Percentiles rank a stretch among this genome's conserved stretches.
phyloP scores from a whole-genome alignment of 2,113 vertebrate genomes.

The Camelus dromedarius region DNA sequence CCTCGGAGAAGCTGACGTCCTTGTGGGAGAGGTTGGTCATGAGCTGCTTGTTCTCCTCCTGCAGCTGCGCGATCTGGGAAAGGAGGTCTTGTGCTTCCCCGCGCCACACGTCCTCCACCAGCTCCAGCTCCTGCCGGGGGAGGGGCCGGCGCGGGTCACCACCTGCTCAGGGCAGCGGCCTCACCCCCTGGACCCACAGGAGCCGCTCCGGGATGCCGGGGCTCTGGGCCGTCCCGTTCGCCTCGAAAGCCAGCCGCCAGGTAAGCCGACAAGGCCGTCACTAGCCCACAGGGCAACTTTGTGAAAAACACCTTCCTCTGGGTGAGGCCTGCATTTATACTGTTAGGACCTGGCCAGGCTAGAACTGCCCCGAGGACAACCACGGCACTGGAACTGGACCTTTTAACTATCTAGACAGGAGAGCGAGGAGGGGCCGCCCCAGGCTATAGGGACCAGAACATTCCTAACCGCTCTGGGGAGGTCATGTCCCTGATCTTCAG shows the following conservation, averaged over 20 bases:
- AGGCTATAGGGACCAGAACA: fast-evolving
- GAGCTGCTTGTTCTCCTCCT: constrained; percentile 94
- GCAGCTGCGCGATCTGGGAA: constrained; percentile 94
- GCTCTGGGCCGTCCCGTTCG: background rate
- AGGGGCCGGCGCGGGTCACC: fast-evolving
- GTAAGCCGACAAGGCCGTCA: too few species aligned
- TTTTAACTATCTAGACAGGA: background rate
- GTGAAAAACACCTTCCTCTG: background rate
- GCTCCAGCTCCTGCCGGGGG: constrained; percentile 91
- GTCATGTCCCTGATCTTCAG: background rate
- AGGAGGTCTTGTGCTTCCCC: constrained; percentile 96
- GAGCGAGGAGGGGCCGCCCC: background rate
- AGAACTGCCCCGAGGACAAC: background rate
- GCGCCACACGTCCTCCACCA: constrained; percentile 96
- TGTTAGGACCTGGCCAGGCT: background rate
- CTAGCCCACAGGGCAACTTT: fast-evolving
- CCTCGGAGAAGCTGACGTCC: constrained; percentile 91
- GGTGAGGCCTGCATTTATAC: background rate
- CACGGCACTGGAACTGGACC: fast-evolving
- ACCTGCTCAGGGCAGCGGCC: background rate
- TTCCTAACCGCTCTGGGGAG: background rate
- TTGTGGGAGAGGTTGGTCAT: constrained; percentile 91
- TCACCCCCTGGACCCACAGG: fast-evolving
- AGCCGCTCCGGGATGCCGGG: background rate
- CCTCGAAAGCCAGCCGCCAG: fast-evolving